Base-by-base conservation (phyloP, 2,888 invertebrate species). In the Pristionchus japonicus region DNA sequence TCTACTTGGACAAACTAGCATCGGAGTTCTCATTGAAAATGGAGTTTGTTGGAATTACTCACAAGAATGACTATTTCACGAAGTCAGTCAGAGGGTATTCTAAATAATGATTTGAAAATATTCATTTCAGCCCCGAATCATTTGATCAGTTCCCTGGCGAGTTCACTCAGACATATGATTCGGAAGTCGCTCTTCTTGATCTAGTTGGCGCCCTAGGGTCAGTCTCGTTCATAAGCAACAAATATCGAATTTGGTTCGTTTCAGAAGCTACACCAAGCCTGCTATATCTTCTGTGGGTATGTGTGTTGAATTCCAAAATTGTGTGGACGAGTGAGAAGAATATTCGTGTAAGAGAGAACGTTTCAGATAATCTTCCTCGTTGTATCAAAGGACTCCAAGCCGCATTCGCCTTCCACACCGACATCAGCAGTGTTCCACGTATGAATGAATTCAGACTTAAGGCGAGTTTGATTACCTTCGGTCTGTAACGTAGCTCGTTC, bases 361-460 rank as follows among this genome's bases (percentile, higher is more conserved):
- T 43, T 11, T 9, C 31, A 70, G 70, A 23, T 34, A 70, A 23
- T 6, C 7, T 80, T n/a, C 27, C n/a, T 49, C 80, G 80, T 7
- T 85, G 85, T 27, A 23, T 64, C 27, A 0, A 47, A 9, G 13
- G 64, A 13, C 61, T 85, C 11, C 85, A 85, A 40, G 31, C 31
- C 4, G 40, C 40, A 17, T 64, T 85, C 34, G 13, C 34, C n/a
- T 64, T 85, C 64, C 43, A 40, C 6, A 64, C 61, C 23, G 85
- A 85, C 31, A 64, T 85, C 85, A 85, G 61, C 7, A 85, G 47
- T 37, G 85, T 85, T n/a, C 85, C 85, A 0, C n/a, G 34, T 0
- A 40, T 34, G 31, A 31, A 23, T 11, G 64, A 40, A 64, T 57
- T 40, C 64, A 9, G 40, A 31, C 4, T 11, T 6, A 61, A 85